Evolutionary conservation across 2,888 invertebrate genomes (phyloP), one percentile per base, ranked within the genome.

Genomic region (Barypeithes pellucidus): DNA sequence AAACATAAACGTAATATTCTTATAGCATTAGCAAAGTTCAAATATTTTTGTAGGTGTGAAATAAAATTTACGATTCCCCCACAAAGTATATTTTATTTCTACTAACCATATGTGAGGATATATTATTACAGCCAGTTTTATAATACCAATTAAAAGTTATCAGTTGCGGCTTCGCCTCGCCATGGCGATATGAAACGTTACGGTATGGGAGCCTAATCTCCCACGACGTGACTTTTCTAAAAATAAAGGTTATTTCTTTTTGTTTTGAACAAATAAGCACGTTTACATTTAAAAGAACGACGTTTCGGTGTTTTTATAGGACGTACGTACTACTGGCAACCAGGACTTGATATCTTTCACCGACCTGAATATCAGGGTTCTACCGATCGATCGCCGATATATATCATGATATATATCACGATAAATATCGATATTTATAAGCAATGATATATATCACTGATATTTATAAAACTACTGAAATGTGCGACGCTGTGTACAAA

Each of bases 91-190:
- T 72, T 72, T 72, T 63, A 67, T 67, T 54, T 50, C 59, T 50
- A 59, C 62, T 22, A 39, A 52, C 75, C 75, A 75, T 75, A 75
- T 75, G 75, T 41, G 57, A 67, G 70, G 65, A 72, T 71, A 75
- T 71, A 67, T 70, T 65, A 69, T 74, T 71, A 71, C 74, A 74
- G 67, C 65, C 67, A 70, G 70, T 74, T 74, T 74, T 74, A 74
- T 74, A 71, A 72, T 71, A 65, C 63, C 71, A 75, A 72, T 75
- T 75, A 75, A 71, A 65, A 75, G 62, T 75, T 75, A 75, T 75
- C 75, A 75, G 75, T 67, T 54, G 67, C 41, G 67, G 61, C 70
- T 70, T 54, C 62, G 70, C 70, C 22, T 45, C 36, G 62, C 62
- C 61, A 43, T 43, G 60, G 67, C 67, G 72, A 63, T 67, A 67